Percentiles rank a stretch among this genome's conserved stretches.
Conservation (phyloP, 2,113 vertebrate species). For the human region DNA sequence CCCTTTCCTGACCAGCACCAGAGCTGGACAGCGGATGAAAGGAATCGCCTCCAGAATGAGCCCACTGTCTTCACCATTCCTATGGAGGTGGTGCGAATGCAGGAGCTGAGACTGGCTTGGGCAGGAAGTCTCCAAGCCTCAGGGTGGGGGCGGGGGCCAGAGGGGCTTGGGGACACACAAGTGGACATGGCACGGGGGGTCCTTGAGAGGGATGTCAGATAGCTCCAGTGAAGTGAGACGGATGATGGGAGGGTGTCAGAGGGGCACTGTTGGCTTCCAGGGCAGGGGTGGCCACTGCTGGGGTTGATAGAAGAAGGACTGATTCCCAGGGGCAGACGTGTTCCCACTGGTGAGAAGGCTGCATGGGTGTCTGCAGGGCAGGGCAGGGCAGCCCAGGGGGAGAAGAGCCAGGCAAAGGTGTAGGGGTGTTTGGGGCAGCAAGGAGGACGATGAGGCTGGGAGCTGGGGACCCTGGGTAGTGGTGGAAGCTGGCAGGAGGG, state of each 20-base stretch:
- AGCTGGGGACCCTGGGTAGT: neutral
- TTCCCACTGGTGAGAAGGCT: neutral
- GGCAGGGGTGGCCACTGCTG: neutral
- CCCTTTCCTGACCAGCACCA: neutral
- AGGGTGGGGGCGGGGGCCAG: neutral
- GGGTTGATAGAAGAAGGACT: neutral
- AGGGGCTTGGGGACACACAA: neutral
- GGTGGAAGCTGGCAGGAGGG: too few relatives aligned
- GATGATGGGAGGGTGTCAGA: too few relatives aligned
- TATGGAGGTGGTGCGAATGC: accelerated
- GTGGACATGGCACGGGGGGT: neutral
- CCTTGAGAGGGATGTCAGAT: neutral
- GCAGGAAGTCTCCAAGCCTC: neutral
- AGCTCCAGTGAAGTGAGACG: neutral
- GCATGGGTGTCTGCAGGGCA: too few relatives aligned
- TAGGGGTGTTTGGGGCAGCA: too few relatives aligned
- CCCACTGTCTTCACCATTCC: accelerated
- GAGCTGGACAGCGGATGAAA: neutral
- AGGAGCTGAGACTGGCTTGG: neutral
- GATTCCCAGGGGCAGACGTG: neutral
- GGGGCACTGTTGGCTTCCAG: neutral
- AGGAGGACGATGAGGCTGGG: too few relatives aligned
- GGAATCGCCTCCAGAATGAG: accelerated
- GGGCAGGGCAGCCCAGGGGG: neutral
- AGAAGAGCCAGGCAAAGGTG: neutral